Conservation (phyloP, 2,888 invertebrate genomes). For the Cancer borealis region DNA sequence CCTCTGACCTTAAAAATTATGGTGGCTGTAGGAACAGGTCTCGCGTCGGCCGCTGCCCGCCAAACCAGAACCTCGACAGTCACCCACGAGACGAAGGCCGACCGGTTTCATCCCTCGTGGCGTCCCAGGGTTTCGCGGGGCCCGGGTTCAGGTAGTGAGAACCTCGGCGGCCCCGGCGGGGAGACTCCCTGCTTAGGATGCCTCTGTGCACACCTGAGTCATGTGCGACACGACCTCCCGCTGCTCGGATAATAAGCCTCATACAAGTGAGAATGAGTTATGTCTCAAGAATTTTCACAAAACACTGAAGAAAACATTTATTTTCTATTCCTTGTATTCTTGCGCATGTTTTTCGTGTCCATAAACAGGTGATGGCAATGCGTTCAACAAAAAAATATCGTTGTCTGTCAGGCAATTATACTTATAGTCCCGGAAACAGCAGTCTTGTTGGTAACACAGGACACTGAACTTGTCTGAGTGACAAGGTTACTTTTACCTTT, state of each 20-base stretch:
- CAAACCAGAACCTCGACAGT: slow-evolving; percentile 63
- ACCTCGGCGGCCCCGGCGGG: background rate
- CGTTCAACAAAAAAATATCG: background rate
- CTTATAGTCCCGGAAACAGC: background rate
- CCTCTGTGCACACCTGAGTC: slow-evolving; percentile 34
- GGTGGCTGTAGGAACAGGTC: slow-evolving; percentile 66
- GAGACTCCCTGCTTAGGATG: slow-evolving; percentile 50
- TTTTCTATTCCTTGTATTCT: background rate
- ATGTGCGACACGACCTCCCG: slow-evolving; percentile 5
- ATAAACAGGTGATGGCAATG: background rate
- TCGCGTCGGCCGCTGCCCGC: slow-evolving; percentile 50
- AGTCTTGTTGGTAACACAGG: background rate
- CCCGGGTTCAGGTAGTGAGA: slow-evolving; percentile 30
- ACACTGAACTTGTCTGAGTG: slow-evolving; percentile 27
- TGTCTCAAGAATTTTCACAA: background rate
- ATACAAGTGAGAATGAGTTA: background rate
- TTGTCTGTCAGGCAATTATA: background rate
- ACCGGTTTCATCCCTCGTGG: slow-evolving; percentile 57
- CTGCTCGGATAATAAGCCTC: background rate
- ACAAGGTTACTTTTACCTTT: background rate
- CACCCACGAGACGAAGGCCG: slow-evolving; percentile 56
- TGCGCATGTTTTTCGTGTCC: background rate
- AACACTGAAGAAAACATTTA: background rate
- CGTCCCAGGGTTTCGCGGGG: slow-evolving; percentile 8
- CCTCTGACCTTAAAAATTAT: slow-evolving; percentile 66